Evolutionary conservation across 2,888 invertebrate species (phyloP).

Genomic region (Lithophane leautieri): DNA sequence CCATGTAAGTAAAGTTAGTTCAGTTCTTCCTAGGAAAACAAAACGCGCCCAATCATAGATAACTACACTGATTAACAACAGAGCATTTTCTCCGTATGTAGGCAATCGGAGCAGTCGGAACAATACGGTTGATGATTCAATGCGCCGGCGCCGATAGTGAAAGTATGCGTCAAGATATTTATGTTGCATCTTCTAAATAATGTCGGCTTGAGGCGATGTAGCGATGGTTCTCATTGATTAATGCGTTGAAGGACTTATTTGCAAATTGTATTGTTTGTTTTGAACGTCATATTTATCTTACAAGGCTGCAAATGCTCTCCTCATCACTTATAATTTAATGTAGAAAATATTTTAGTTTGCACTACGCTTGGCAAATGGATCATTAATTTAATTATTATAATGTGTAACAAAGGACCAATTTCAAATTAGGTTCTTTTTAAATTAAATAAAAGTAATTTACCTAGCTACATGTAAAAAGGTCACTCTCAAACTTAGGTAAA

Average conservation of each 20-base stretch:
- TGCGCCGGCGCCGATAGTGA: slow-evolving; percentile 61
- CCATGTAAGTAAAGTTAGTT: neutral
- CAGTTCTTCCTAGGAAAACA: slow-evolving; percentile 15
- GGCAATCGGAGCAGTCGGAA: slow-evolving; percentile 59
- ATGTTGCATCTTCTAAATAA: slow-evolving; percentile 43
- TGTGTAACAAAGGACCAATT: slow-evolving; percentile 10
- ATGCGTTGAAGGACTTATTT: neutral
- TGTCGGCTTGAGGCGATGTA: neutral
- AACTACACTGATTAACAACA: slow-evolving; percentile 36
- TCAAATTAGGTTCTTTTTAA: neutral
- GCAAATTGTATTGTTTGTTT: neutral
- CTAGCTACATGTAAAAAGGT: neutral
- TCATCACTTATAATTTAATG: neutral
- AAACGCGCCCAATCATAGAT: slow-evolving; percentile 24
- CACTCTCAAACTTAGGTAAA: neutral
- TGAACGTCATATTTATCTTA: neutral
- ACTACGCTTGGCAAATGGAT: neutral
- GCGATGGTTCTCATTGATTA: slow-evolving; percentile 9
- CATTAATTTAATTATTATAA: slow-evolving; percentile 8
- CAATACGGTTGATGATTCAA: slow-evolving; percentile 55
- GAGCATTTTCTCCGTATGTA: slow-evolving; percentile 62
- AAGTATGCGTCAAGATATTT: slow-evolving; percentile 60
- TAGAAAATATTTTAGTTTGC: slow-evolving; percentile 2
- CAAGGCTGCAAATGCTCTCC: neutral
- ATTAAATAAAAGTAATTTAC: neutral